A percentile compares a stretch with the other conserved stretches of the same genome.
phyloP scores from a whole-genome alignment of 1,140 invertebrate genomes.

The Geopemphigus sp. region DNA sequence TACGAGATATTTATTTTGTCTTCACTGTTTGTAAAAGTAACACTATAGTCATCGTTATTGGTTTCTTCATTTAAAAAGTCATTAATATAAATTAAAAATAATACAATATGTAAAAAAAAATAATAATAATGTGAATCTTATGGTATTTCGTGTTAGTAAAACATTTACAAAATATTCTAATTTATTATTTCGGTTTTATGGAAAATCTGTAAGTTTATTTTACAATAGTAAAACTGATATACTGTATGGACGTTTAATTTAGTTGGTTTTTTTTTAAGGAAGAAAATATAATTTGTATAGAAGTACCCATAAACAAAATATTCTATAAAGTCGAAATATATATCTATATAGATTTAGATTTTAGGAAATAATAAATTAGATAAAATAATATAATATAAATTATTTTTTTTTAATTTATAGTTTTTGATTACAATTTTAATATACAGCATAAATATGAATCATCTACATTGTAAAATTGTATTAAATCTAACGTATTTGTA shows the following conservation, averaged over 20 bases:
- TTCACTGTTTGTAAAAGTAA: conserved; percentile 9
- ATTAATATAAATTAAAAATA: neutral
- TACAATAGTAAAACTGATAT: too few species aligned
- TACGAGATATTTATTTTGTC: conserved; percentile 18
- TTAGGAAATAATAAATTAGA: neutral
- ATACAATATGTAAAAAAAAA: neutral
- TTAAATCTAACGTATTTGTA: too few species aligned
- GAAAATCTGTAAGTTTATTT: too few species aligned
- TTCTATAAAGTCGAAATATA: neutral
- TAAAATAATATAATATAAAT: neutral
- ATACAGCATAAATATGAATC: neutral
- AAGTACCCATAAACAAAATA: too few species aligned
- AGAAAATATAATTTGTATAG: too few species aligned
- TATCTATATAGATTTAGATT: neutral
- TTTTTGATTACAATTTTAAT: neutral
- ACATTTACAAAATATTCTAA: neutral
- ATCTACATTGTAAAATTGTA: too few species aligned
- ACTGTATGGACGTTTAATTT: too few species aligned
- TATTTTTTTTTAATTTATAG: too few species aligned
- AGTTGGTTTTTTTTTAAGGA: too few species aligned
- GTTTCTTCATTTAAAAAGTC: neutral
- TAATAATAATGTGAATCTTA: too few species aligned
- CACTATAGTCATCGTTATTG: neutral
- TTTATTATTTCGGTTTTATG: too few species aligned
- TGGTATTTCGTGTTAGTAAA: too few species aligned